Evolutionary conservation across 2,888 invertebrate genomes (phyloP).

Genomic region (Gari tellinella): DNA sequence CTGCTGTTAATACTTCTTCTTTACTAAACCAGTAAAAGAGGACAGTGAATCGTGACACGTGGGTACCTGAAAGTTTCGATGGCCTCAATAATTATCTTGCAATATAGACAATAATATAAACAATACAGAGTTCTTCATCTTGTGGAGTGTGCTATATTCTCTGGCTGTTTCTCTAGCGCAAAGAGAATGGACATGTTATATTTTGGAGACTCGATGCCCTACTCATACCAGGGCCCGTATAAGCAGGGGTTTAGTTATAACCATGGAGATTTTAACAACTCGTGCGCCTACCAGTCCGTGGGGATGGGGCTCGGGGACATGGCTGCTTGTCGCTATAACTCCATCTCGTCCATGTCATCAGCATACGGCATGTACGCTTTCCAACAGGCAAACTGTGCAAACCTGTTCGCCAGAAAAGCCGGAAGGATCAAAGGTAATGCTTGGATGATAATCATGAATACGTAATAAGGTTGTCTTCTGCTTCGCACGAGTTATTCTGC

Average conservation of each 20-base stretch:
- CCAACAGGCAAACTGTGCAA: slow-evolving; percentile 65
- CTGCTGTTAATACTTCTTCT: no score
- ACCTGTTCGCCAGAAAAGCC: slow-evolving; percentile 67
- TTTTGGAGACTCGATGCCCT: slow-evolving; percentile 68
- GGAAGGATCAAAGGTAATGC: slow-evolving; percentile 67
- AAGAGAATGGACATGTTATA: slow-evolving; percentile 67
- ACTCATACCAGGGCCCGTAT: slow-evolving; percentile 64
- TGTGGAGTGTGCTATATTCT: no score
- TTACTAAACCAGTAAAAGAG: no score
- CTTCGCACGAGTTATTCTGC: no score
- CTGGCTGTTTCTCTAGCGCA: no score
- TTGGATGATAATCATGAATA: no score
- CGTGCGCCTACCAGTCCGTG: slow-evolving; percentile 68
- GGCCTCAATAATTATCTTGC: no score
- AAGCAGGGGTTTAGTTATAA: slow-evolving; percentile 66
- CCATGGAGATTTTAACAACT: slow-evolving; percentile 60
- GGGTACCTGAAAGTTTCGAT: no score
- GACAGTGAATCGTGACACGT: no score
- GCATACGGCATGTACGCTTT: slow-evolving; percentile 69
- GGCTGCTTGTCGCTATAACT: slow-evolving; percentile 66
- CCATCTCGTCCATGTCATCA: slow-evolving; percentile 63
- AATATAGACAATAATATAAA: no score
- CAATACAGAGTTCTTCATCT: no score
- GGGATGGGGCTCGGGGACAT: slow-evolving; percentile 63
- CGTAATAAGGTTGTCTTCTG: no score